Base-by-base conservation (phyloP, 1,140 invertebrate species). In the Copidosoma floridanum region DNA sequence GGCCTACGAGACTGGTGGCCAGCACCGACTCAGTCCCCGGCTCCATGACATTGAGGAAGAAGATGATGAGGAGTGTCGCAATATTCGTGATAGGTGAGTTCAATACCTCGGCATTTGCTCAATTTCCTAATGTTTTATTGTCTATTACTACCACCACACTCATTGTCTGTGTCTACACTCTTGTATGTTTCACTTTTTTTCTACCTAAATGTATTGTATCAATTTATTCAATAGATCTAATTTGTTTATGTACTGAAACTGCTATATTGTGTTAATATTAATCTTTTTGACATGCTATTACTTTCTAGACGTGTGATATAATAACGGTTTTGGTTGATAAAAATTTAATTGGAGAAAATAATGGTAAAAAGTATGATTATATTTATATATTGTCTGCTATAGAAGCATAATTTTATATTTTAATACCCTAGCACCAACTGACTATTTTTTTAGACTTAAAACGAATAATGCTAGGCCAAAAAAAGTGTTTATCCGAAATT, bases 11-110 rank as follows among this genome's bases (percentile, higher is more conserved):
- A 66, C 62, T 20, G 67, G 70, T 11, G 72, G 73, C 5, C 79
- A 79, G 50, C 75, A 77, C 37, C 62, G 77, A 4, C 70, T 80
- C n/a, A 80, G 74, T 29, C 78, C 78, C 12, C 65, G 77, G 37
- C 68, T 83, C 12, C 81, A 83, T 68, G 82, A 83, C 53, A 83
- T 83, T 56, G 79, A 83, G 65, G 82, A 83, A 47, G 82, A 83
- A 65, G 82, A 83, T 63, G 82, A 83, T 68, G 77, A 81, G 47
- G 78, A 81, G 48, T 64, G 77, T 51, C 74, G 74, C n/a, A 70
- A 74, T 54, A 71, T 63, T n/a, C 71, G 67, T 53, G 75, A 74
- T 57, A 73, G 77, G 79, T 81, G 54, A 71, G 71, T 74, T 38
- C 40, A 38, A 12, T 32, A 32, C n/a, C n/a, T n/a, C n/a, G 41